Conservation (phyloP, 92 coral and sea anemone species). For the Desmophyllum pertusum region DNA sequence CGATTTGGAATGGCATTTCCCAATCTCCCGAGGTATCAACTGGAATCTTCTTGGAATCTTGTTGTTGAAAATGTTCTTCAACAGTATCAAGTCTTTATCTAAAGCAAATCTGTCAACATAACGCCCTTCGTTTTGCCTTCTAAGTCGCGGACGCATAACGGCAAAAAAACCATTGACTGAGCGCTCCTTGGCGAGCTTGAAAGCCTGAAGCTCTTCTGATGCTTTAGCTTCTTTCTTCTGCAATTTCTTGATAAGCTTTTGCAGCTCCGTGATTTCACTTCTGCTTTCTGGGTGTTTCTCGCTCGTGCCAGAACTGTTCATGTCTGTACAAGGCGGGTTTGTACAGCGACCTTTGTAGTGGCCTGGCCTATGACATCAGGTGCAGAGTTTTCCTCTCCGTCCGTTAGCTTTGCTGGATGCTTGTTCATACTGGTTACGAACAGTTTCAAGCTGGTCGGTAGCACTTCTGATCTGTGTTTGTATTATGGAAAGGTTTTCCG, state of each 20-base stretch:
- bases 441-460: constrained; percentile 28
- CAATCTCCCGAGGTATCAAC: constrained; percentile 36
- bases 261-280: too few species aligned
- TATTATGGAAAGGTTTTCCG: constrained; percentile 13
- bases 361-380: constrained; percentile 40
- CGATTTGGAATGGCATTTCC: constrained; percentile 49
- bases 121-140: constrained; percentile 42
- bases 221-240: constrained; percentile 57
- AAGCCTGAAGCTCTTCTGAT: constrained; percentile 33
- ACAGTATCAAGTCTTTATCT: constrained; percentile 37
- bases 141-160: constrained; percentile 45
- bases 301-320: too few species aligned
- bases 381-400: constrained; percentile 34
- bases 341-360: too few species aligned
- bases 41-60: constrained; percentile 58
- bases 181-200: constrained; percentile 54
- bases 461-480: constrained; percentile 31
- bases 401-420: constrained; percentile 29
- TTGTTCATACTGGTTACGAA: constrained; percentile 33
- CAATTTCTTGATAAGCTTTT: too few species aligned
- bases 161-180: constrained; percentile 58
- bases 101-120: constrained; percentile 52
- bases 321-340: too few species aligned
- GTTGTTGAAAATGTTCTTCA: constrained; percentile 52
- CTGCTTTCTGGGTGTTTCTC: too few species aligned